phyloP scores from a whole-genome alignment of 2,113 vertebrate genomes.

The Lates calcarifer region DNA sequence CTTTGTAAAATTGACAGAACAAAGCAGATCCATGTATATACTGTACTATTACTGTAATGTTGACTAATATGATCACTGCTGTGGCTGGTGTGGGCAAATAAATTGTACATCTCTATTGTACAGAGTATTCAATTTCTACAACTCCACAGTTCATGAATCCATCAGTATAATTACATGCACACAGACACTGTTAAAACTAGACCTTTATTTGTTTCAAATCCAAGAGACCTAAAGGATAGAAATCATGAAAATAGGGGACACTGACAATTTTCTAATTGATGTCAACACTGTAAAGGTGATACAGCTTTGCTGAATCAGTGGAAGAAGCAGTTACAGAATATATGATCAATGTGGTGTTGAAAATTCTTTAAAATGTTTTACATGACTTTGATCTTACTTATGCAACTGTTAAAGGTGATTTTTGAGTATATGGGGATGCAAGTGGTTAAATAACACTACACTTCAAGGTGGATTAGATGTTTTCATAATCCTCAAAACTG shows the following conservation, averaged over 20 bases:
- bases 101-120: neutral
- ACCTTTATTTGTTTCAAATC: conserved; percentile 29
- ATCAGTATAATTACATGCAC: neutral
- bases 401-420: neutral
- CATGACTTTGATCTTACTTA: neutral
- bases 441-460: neutral
- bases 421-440: neutral
- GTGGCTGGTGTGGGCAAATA: neutral
- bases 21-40: conserved; percentile 6
- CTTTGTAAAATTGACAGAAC: neutral
- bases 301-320: neutral
- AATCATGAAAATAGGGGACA: neutral
- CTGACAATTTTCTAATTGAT: neutral
- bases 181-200: neutral
- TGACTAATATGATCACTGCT: neutral
- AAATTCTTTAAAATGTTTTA: neutral
- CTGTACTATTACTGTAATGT: conserved; percentile 3
- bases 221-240: neutral
- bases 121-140: neutral
- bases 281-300: neutral
- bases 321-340: neutral
- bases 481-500: neutral
- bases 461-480: neutral
- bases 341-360: neutral
- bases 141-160: neutral